Evolutionary conservation across 1,140 invertebrate genomes (phyloP), one percentile per base, ranked within the genome.

Genomic region (Solen grandis): DNA sequence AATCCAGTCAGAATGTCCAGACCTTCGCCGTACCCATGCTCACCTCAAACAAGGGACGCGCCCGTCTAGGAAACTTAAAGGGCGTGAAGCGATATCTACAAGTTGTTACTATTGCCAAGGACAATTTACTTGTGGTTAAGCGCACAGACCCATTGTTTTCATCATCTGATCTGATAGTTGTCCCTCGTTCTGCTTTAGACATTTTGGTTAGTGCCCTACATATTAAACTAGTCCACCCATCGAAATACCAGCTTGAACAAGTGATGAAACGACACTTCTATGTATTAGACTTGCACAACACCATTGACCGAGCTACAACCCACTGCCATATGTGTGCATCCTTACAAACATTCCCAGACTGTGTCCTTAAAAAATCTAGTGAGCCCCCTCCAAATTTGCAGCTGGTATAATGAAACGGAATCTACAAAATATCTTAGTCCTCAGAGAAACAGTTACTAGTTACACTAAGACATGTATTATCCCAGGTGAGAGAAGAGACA

Each of bases 11-110:
- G 72, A 82, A 16, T 80, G 62, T 25, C 35, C 55, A 0, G 84
- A 85, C 46, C 36, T 81, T 27, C 60, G 81, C 2, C 33, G 76
- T 3, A 74, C 70, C 14, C 70, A 75, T 59, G 69, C 81, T n/a
- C 81, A 85, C 38, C 65, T 85, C 0, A 63, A 60, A 52, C 75
- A 83, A 29, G 75, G 84, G n/a, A 85, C 84, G 2, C 25, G 75
- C 5, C 75, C 65, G 33, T 78, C 74, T 8, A 78, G 72, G 16
- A 82, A 70, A 54, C 33, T 70, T 3, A 19, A 72, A 66, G 31
- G 83, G 82, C 46, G 79, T 82, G 1, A 84, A 76, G 55, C 35
- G 65, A 5, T 78, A 82, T 36, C n/a, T 82, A 29, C 22, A 57
- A 31, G 55, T 55, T 63, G 63, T 10, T 36, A 22, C 8, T 36